These are phyloP conservation scores for Mythimna pallens DNA, from an alignment of 2,888 invertebrate species.

Conservation along the genomic window DNA sequence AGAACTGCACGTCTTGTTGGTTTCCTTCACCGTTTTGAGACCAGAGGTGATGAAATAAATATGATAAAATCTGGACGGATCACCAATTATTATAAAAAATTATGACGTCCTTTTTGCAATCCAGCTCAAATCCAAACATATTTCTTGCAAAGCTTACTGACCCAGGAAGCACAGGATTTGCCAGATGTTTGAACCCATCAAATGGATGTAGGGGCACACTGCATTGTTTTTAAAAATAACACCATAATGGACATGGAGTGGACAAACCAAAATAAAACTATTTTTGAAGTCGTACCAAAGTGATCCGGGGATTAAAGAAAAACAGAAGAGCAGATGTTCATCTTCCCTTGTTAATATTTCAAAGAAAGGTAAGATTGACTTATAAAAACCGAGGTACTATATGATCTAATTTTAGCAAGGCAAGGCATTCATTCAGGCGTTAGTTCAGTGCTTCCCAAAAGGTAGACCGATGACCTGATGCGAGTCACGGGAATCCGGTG, in stretches of 20 bases:
- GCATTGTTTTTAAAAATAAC: conserved; percentile 58
- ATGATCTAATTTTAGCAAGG: neutral
- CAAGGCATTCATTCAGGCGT: neutral
- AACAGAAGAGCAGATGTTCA: conserved; percentile 51
- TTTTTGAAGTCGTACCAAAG: conserved; percentile 21
- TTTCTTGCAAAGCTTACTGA: neutral
- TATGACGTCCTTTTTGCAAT: neutral
- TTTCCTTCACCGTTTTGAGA: too few species aligned
- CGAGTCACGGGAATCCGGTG: too few species aligned
- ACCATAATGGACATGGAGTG: conserved; percentile 44
- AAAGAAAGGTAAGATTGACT: conserved; percentile 8
- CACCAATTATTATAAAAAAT: neutral
- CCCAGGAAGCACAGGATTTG: conserved; percentile 29
- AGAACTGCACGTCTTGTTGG: too few species aligned
- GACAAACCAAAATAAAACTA: conserved; percentile 54
- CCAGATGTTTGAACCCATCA: conserved; percentile 35
- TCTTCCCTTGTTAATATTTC: conserved; percentile 29
- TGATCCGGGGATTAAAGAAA: conserved; percentile 51
- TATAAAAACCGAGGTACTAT: neutral
- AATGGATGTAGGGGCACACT: conserved; percentile 8
- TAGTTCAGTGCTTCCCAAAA: too few species aligned
- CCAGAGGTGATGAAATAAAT: too few species aligned
- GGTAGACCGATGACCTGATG: too few species aligned
- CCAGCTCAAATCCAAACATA: neutral
- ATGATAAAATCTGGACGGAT: too few species aligned